A percentile compares a stretch with the other conserved stretches of the same genome.
These are phyloP conservation scores for Tragelaphus scriptus DNA, from an alignment of 2,113 vertebrate species.

Conservation along the genomic window DNA sequence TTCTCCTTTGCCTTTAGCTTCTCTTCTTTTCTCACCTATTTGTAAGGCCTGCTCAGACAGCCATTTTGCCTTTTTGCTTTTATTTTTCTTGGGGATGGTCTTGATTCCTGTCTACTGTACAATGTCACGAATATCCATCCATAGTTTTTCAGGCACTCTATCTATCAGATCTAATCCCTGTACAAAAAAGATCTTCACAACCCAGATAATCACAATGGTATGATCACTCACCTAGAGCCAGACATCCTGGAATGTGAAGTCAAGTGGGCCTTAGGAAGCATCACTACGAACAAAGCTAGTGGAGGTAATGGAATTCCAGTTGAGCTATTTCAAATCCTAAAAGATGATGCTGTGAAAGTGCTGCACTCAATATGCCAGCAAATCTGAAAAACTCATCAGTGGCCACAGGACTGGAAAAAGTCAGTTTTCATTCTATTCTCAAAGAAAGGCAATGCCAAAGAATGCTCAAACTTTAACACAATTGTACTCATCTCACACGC, in stretches of 20 bases:
- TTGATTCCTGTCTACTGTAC: background rate
- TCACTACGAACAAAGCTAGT: background rate
- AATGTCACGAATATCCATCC: rapidly evolving
- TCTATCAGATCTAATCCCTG: background rate
- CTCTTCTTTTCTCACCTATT: background rate
- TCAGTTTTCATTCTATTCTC: background rate
- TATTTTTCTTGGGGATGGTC: background rate
- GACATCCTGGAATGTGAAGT: background rate
- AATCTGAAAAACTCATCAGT: background rate
- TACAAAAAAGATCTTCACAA: background rate
- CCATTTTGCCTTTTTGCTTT: background rate
- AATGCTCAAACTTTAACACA: background rate
- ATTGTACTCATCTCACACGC: background rate
- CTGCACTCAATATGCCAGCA: background rate
- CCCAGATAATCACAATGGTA: background rate
- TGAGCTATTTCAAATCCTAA: background rate
- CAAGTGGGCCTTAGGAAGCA: background rate
- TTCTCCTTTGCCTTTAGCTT: background rate
- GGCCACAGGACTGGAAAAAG: background rate
- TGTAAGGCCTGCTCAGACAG: background rate
- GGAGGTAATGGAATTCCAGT: background rate
- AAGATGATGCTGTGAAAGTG: background rate
- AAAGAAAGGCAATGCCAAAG: background rate
- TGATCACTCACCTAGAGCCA: background rate
- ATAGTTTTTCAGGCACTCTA: background rate